Evolutionary conservation across 2,888 invertebrate species (phyloP).

Genomic region (Limnephilus auricula): DNA sequence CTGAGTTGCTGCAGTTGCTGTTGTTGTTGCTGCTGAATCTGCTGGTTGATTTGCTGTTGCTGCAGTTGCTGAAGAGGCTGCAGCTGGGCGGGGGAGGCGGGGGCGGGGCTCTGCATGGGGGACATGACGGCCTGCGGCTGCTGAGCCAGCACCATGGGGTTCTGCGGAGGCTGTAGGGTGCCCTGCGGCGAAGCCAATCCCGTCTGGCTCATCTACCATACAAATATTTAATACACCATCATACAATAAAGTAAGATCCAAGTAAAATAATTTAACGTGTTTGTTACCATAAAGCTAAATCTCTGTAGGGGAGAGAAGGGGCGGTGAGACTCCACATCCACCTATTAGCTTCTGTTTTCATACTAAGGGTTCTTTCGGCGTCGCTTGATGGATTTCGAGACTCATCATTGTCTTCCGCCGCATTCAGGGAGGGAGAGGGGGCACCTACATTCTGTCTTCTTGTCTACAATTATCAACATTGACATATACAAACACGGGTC

Average conservation of each 20-base stretch:
- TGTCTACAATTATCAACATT: constrained; percentile 47
- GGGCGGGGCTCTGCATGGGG: constrained; percentile 67
- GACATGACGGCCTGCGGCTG: constrained; percentile 71
- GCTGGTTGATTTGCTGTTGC: constrained; percentile 71
- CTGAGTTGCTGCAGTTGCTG: constrained; percentile 67
- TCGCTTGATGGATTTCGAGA: constrained; percentile 18
- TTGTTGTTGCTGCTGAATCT: constrained; percentile 65
- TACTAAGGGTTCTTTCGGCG: constrained; percentile 17
- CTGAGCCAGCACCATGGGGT: constrained; percentile 69
- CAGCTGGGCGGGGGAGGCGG: constrained; percentile 66
- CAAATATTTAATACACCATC: constrained; percentile 54
- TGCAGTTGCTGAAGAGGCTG: constrained; percentile 68
- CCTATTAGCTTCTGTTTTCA: constrained; percentile 42
- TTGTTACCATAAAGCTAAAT: constrained; percentile 50
- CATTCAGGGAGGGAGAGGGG: constrained; percentile 15
- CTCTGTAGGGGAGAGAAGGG: constrained; percentile 46
- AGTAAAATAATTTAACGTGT: constrained; percentile 7
- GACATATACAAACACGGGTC: background rate
- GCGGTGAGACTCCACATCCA: constrained; percentile 36
- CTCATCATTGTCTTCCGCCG: constrained; percentile 3
- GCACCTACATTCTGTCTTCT: constrained; percentile 50
- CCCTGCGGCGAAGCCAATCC: constrained; percentile 67
- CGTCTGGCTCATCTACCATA: constrained; percentile 64
- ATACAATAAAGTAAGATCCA: constrained; percentile 40
- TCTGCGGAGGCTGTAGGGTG: constrained; percentile 70